phyloP scores from a whole-genome alignment of 2,113 vertebrate genomes.

The Potamarius usumacintae region DNA sequence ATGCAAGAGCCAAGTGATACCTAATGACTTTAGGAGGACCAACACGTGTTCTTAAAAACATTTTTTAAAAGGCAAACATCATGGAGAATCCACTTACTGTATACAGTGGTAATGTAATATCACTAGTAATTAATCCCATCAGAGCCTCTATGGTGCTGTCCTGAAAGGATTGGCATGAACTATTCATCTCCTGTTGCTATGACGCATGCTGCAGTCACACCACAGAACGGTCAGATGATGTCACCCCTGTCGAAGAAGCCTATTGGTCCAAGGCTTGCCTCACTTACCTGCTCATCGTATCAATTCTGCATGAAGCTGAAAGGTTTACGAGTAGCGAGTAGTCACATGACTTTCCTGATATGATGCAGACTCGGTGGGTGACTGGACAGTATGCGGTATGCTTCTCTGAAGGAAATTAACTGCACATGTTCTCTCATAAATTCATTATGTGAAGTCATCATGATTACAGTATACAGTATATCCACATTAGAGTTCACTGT shows the following conservation, averaged over 20 bases:
- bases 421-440: background rate
- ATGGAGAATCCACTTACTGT: background rate
- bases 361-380: conserved; percentile 35
- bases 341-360: conserved; percentile 47
- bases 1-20: background rate
- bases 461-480: background rate
- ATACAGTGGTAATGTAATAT: background rate
- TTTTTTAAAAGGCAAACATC: background rate
- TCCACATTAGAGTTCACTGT: background rate
- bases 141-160: background rate
- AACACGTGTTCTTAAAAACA: background rate
- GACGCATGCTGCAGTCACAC: conserved; percentile 67
- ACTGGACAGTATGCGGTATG: background rate
- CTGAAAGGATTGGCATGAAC: conserved; percentile 50
- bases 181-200: conserved; percentile 57
- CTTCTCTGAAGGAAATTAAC: background rate
- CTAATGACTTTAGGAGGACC: background rate
- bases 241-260: conserved; percentile 61
- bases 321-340: conserved; percentile 47
- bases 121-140: too few relatives aligned
- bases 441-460: background rate
- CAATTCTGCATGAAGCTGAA: conserved; percentile 48
- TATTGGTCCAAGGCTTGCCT: conserved; percentile 54
- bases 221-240: conserved; percentile 62
- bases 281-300: conserved; percentile 39